Base-by-base conservation (phyloP, 2,113 vertebrate species). In the Piprites chloris region DNA sequence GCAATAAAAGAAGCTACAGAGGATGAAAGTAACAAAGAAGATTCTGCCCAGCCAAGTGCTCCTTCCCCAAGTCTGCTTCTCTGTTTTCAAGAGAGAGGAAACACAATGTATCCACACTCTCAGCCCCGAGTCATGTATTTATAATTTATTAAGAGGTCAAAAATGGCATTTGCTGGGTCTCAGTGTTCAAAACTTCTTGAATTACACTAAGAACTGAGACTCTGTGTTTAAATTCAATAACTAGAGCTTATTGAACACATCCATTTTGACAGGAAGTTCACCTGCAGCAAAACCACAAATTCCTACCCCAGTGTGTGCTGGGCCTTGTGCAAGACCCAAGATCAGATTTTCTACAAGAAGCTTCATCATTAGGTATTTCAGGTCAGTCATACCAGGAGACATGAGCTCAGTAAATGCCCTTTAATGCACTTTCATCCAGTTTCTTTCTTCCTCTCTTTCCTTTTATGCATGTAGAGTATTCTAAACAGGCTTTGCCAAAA, bases 61-160 rank as follows among this genome's bases (percentile, higher is more conserved):
- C 44, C 73, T 79, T 93, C 37, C 27, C 26, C 0, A 0, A 67
- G 49, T 76, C 26, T 35, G 37, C 55, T 84, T 78, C 66, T 50
- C 39, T 73, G 53, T 53, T 89, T 79, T 65, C 61, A 56, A 84
- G 59, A 77, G 20, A 83, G 62, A 78, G 32, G 66, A 92, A 93
- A 84, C 0, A 3, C 67, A 61, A 72, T 47, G 47, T 37, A 61
- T 71, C 65, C 65, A 84, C 0, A 11, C 35, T 67, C 59, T 37
- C 39, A 81, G 76, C 65, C 82, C 79, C n/a, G 20, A 86, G 87
- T 90, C 76, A 89, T 23, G 32, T 61, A 84, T 94, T 81, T 93
- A 92, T 90, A 88, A 96, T 88, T 94, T 90, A 89, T 88, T 77
- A 92, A 84, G 59, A 93, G 90, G 90, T 96, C 92, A 94, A 68